Evolutionary conservation across 1,140 invertebrate species (phyloP), one percentile per base, ranked within the genome.

Genomic region (Caenorhabditis brenneri): DNA sequence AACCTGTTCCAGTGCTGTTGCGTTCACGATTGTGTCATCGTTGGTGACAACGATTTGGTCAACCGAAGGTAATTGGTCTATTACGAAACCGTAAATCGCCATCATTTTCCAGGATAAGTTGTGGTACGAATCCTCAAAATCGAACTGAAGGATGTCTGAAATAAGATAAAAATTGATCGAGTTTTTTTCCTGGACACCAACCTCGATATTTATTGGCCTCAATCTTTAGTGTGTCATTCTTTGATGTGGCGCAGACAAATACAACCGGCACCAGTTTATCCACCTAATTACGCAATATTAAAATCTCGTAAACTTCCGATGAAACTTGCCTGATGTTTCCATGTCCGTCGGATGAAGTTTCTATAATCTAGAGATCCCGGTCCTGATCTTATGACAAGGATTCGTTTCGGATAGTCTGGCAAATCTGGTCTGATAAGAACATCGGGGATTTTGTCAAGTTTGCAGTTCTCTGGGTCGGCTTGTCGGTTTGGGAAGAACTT

Each of bases 21-120:
- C 88, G 84, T 90, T 91, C 15, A 90, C 90, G 74, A 90, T 91
- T 53, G 90, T 91, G 81, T 90, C 89, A 69, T 90, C 89, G 78
- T 90, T 90, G n/a, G 90, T 89, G 29, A 91, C 89, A 69, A 91
- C 82, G 82, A 90, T 88, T 84, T 90, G 86, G 39, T 89, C 74
- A 24, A 85, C 81, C 12, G 84, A 79, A 3, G 88, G 84, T 22
- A 84, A 29, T 69, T 87, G 81, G 16, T 82, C 48, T 36, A 87
- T 69, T 39, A 90, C 86, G 42, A 84, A 89, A 22, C 88, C 80
- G 53, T 89, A 89, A 19, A 84, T 88, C 7, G 85, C 84, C 88
- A 90, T 90, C 89, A 90, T 90, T 83, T 90, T 90, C 74, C 89
- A 83, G 4, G 90, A 89, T 15, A 90, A 78, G 82, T 91, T 90